phyloP scores from a whole-genome alignment of 2,888 invertebrate species.

The Malthinus seriepunctatus region DNA sequence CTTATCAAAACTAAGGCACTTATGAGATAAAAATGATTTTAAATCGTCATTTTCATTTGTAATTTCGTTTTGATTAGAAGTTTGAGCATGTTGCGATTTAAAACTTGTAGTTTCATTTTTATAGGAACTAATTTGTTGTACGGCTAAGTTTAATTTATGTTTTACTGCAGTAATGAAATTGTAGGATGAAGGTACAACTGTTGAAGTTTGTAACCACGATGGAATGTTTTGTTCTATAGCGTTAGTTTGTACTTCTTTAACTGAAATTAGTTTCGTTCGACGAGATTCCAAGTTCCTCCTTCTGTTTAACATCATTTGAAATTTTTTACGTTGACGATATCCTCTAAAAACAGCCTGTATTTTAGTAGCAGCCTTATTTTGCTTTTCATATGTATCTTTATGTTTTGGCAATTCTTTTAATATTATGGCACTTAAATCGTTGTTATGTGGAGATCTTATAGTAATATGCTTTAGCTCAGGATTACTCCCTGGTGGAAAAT shows the following conservation, averaged over 20 bases:
- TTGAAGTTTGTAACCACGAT: conserved; percentile 50
- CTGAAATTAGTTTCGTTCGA: background rate
- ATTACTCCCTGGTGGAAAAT: background rate
- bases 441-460: conserved; percentile 38
- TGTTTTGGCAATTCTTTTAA: background rate
- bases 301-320: conserved; percentile 13
- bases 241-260: conserved; percentile 30
- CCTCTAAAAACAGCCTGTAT: conserved; percentile 41
- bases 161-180: conserved; percentile 65
- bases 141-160: conserved; percentile 56
- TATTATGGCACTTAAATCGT: conserved; percentile 1
- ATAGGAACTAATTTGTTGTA: conserved; percentile 33
- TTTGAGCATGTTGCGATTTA: background rate
- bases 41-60: background rate
- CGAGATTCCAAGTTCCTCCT: conserved; percentile 1
- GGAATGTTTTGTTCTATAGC: conserved; percentile 32
- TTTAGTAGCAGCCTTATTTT: conserved; percentile 36
- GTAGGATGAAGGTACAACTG: conserved; percentile 59
- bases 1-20: conserved; percentile 43
- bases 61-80: background rate
- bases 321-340: conserved; percentile 35
- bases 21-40: conserved; percentile 42
- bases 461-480: conserved; percentile 16
- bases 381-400: conserved; percentile 7
- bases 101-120: background rate